Base-by-base conservation (phyloP, 2,797 vertebrate genomes). In the Hyperoplus lanceolatus region DNA sequence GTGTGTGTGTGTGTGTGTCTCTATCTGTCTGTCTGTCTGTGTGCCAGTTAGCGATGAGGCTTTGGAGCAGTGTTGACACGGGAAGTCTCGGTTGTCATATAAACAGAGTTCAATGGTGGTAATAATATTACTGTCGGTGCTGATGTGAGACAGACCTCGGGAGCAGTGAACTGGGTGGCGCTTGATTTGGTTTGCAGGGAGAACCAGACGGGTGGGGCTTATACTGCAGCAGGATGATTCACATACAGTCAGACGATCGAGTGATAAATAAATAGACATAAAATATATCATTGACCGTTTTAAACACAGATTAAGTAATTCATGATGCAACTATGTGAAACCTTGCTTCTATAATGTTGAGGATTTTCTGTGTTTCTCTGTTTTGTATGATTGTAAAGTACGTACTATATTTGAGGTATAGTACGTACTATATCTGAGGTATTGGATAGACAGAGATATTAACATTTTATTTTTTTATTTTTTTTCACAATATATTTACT, bases 71-170 rank as follows among this genome's bases (percentile, higher is more conserved):
- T 53, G 79, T 67, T 68, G 77, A 74, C 74, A 45, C 2, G 6
- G 51, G 57, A 51, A 13, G 51, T n/a, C 15, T 38, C 11, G 43
- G 21, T 53, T 42, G 70, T 70, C 73, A 48, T 51, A 71, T 71
- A 61, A 73, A 77, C 29, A 13, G 67, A 50, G 58, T 15, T 8
- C 55, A 51, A 64, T 48, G 29, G 50, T n/a, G 75, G 50, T 72
- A 70, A 80, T 53, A 5, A 58, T 46, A 64, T 80, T 79, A 80
- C 16, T 10, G 48, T 86, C 81, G 38, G 51, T 1, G 58, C 63
- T 82, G 78, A 84, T 77, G 67, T 42, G 49, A 77, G 76, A 59
- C 81, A 74, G 77, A 53, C 49, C 53, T 73, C 41, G 1, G 67
- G 53, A 42, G 70, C 50, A 1, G 43, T 54, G 29, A 14, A 50